These are phyloP conservation scores for Ridgeia piscesae DNA, from an alignment of 1,140 invertebrate species.

Conservation along the genomic window DNA sequence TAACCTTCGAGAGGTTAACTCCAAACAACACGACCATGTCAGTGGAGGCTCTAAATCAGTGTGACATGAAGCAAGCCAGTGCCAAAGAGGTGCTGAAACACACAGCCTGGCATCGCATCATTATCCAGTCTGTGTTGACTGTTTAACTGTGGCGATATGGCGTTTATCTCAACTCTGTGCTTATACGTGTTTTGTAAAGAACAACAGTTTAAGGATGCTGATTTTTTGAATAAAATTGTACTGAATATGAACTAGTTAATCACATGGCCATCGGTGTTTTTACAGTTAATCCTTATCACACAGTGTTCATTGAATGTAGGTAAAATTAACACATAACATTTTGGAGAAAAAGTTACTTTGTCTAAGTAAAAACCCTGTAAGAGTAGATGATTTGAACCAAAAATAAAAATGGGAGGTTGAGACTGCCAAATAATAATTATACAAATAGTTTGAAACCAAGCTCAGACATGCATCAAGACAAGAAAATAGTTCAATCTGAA, in stretches of 20 bases:
- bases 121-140: background rate
- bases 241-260: background rate
- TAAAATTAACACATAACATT: background rate
- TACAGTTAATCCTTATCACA: background rate
- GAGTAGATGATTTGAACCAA: background rate
- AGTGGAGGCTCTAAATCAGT: background rate
- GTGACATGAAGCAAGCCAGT: background rate
- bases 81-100: background rate
- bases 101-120: background rate
- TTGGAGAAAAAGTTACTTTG: background rate
- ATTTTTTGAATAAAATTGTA: background rate
- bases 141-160: background rate
- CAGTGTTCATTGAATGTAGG: background rate
- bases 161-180: background rate
- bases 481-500: no score
- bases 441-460: background rate
- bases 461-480: no score
- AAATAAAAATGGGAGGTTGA: background rate
- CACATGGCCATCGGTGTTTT: no score
- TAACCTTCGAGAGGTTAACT: background rate
- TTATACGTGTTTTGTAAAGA: background rate
- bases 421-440: background rate
- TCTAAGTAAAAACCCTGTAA: background rate
- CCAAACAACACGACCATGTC: conserved; percentile 3
- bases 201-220: background rate